Evolutionary conservation across 2,888 invertebrate species (phyloP).

Genomic region (Xestia ashworthii): DNA sequence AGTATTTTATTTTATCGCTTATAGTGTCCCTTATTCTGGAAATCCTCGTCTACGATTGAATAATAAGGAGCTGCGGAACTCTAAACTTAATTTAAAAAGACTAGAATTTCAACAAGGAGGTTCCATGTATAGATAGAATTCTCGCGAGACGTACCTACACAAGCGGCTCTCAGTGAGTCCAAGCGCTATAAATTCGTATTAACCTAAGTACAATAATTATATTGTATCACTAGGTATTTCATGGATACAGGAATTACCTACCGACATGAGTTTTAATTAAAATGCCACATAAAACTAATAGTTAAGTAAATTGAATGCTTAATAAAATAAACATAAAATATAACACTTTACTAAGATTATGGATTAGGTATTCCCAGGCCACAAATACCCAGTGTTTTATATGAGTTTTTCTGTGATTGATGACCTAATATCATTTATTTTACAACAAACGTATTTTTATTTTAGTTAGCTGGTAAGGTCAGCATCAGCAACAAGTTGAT

Average conservation of each 20-base stretch:
- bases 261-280: conserved; percentile 6
- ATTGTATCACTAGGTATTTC: conserved; percentile 3
- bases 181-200: not conserved
- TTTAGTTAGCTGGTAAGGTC: conserved; percentile 23
- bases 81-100: not conserved
- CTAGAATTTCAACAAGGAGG: not conserved
- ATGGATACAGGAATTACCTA: conserved; percentile 1
- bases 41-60: not conserved
- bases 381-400: not conserved
- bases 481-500: conserved; percentile 9
- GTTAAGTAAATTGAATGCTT: not conserved
- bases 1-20: not conserved
- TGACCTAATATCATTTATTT: not conserved
- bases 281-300: not conserved
- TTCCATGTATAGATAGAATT: not conserved
- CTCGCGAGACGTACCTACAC: not conserved
- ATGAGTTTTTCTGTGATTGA: conserved; percentile 12
- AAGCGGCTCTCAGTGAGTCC: not conserved
- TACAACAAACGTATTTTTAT: conserved; percentile 4
- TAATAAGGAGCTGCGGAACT: not conserved
- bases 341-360: not conserved
- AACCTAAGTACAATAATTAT: not conserved
- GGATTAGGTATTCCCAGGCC: not conserved
- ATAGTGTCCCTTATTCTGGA: not conserved
- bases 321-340: conserved; percentile 21